Conservation (phyloP, 2,888 invertebrate species). For the Brachypterus glaber region DNA sequence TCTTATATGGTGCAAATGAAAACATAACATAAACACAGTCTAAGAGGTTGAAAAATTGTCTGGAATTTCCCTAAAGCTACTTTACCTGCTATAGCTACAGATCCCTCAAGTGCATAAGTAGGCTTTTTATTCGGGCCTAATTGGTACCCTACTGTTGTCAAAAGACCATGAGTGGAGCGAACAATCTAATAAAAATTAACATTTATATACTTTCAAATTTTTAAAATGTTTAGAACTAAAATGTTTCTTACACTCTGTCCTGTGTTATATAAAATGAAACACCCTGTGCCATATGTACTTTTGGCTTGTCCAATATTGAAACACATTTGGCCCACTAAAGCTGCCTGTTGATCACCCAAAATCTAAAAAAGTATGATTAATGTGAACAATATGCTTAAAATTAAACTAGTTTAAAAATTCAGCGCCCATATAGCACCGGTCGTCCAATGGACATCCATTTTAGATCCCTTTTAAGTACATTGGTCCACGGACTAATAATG, state of each 20-base stretch:
- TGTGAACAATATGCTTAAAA: too few relatives aligned
- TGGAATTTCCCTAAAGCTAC: too few relatives aligned
- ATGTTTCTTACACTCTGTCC: conserved; percentile 51
- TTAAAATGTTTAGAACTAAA: conserved; percentile 2
- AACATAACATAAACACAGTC: too few relatives aligned
- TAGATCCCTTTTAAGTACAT: too few relatives aligned
- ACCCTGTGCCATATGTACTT: conserved; percentile 92
- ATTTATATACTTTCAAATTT: not conserved
- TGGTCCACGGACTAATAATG: too few relatives aligned
- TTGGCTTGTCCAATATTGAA: conserved; percentile 82
- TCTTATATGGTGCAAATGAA: too few relatives aligned
- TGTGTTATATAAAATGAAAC: conserved; percentile 91
- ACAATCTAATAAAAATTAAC: conserved; percentile 50
- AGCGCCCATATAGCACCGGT: too few relatives aligned
- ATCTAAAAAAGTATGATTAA: conserved; percentile 47
- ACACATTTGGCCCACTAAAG: conserved; percentile 86
- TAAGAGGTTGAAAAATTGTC: too few relatives aligned
- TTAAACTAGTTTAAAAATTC: too few relatives aligned
- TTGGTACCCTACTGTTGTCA: conserved; percentile 88
- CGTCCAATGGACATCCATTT: too few relatives aligned
- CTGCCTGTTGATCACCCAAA: conserved; percentile 92
- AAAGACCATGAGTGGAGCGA: conserved; percentile 74
- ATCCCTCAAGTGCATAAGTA: conserved; percentile 85
- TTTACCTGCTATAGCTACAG: conserved; percentile 76
- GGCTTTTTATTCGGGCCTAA: conserved; percentile 66